Evolutionary conservation across 2,888 invertebrate species (phyloP).

Genomic region (Capitulum mitella): DNA sequence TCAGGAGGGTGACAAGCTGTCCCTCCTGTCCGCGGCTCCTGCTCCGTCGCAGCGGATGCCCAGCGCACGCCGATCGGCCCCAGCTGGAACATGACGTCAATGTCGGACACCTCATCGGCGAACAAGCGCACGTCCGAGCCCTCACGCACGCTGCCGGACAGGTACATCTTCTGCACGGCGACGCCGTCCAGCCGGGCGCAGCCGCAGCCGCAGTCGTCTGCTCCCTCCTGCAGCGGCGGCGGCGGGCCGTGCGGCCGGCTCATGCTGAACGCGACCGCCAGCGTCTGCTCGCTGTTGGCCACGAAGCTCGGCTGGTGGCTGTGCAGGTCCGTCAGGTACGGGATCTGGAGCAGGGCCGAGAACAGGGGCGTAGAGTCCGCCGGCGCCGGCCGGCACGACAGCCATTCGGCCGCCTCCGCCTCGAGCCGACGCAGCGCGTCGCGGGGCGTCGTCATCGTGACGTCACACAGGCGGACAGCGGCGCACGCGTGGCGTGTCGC

Average conservation of each 20-base stretch:
- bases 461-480: too few relatives aligned
- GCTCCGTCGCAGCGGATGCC: too few relatives aligned
- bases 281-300: neutral
- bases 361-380: too few relatives aligned
- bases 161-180: neutral
- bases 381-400: too few relatives aligned
- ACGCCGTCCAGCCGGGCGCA: neutral
- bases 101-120: neutral
- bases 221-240: neutral
- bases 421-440: too few relatives aligned
- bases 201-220: neutral
- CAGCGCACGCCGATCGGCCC: neutral
- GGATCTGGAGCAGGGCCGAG: too few relatives aligned
- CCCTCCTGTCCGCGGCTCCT: too few relatives aligned
- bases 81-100: neutral
- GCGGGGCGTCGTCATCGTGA: too few relatives aligned
- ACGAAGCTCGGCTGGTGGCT: neutral
- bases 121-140: neutral
- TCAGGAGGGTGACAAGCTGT: too few relatives aligned
- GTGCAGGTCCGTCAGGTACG: neutral
- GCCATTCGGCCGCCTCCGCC: too few relatives aligned
- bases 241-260: neutral
- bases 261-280: neutral
- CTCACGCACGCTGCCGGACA: neutral
- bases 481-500: too few relatives aligned